Conservation (phyloP, 2,113 vertebrate genomes). For the Pyxicephalus adspersus region DNA sequence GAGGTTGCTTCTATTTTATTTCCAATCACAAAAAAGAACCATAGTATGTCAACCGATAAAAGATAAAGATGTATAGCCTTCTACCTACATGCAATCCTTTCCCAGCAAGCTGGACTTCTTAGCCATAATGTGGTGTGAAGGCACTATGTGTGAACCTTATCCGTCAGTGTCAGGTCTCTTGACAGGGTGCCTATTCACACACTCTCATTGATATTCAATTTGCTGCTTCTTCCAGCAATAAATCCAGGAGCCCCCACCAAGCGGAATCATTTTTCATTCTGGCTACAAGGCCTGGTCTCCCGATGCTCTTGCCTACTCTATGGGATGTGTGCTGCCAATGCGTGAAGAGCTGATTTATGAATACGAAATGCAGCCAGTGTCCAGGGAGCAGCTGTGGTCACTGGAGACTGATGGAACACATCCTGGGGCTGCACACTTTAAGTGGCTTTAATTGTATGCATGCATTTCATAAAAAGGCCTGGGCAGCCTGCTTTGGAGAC, state of each 20-base stretch:
- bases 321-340: slow-evolving; percentile 66
- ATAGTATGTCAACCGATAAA: background rate
- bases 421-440: slow-evolving; percentile 63
- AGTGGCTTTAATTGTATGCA: slow-evolving; percentile 83
- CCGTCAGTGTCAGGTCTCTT: slow-evolving; percentile 84
- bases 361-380: slow-evolving; percentile 67
- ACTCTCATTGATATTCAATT: slow-evolving; percentile 86
- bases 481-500: slow-evolving; percentile 78
- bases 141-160: slow-evolving; percentile 73
- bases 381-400: slow-evolving; percentile 67
- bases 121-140: slow-evolving; percentile 64
- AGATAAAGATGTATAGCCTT: slow-evolving; percentile 25
- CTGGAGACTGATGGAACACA: slow-evolving; percentile 72
- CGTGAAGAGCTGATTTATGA: slow-evolving; percentile 77
- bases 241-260: slow-evolving; percentile 65
- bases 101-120: slow-evolving; percentile 65
- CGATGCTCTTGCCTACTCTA: slow-evolving; percentile 63
- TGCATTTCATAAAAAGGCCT: slow-evolving; percentile 85
- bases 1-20: background rate
- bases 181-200: slow-evolving; percentile 88
- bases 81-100: background rate
- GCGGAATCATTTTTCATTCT: slow-evolving; percentile 77
- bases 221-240: slow-evolving; percentile 74
- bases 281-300: slow-evolving; percentile 68
- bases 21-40: background rate